Evolutionary conservation across 2,113 vertebrate genomes (phyloP).

Genomic region (Austrofundulus limnaeus): DNA sequence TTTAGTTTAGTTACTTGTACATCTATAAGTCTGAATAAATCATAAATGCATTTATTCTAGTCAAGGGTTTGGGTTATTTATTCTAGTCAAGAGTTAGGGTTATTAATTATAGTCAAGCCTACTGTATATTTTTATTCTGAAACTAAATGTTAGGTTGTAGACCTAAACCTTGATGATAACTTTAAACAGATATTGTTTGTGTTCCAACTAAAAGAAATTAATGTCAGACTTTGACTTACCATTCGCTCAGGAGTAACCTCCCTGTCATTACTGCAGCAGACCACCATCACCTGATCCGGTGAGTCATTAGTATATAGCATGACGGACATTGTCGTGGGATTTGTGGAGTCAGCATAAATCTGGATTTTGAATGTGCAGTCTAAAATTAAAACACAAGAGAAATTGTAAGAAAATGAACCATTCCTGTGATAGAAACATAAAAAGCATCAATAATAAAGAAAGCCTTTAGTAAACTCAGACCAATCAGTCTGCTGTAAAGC

Average conservation of each 20-base stretch:
- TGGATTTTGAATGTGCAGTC: constrained; percentile 31
- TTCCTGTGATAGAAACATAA: background rate
- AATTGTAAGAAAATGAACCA: background rate
- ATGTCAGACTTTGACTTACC: constrained; percentile 35
- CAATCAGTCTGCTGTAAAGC: too few species aligned
- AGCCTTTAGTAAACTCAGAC: background rate
- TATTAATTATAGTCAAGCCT: too few species aligned
- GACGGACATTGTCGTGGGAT: rapidly evolving
- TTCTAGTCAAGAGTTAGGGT: too few species aligned
- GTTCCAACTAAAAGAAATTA: background rate
- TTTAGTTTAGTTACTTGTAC: too few species aligned
- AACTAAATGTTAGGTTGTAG: too few species aligned
- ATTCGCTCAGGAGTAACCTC: constrained; percentile 5
- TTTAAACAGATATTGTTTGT: too few species aligned
- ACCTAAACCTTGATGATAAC: too few species aligned
- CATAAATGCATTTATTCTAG: too few species aligned
- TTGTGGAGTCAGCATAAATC: rapidly evolving
- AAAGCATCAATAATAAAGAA: background rate
- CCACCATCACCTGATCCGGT: background rate
- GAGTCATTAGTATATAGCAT: constrained; percentile 22
- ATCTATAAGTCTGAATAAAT: too few species aligned
- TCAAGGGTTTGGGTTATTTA: too few species aligned
- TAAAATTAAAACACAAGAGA: background rate
- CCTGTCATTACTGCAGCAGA: background rate
- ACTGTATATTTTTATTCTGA: too few species aligned